Evolutionary conservation across 2,888 invertebrate genomes (phyloP), one percentile per base, ranked within the genome.

Genomic region (Nomada ferruginata): DNA sequence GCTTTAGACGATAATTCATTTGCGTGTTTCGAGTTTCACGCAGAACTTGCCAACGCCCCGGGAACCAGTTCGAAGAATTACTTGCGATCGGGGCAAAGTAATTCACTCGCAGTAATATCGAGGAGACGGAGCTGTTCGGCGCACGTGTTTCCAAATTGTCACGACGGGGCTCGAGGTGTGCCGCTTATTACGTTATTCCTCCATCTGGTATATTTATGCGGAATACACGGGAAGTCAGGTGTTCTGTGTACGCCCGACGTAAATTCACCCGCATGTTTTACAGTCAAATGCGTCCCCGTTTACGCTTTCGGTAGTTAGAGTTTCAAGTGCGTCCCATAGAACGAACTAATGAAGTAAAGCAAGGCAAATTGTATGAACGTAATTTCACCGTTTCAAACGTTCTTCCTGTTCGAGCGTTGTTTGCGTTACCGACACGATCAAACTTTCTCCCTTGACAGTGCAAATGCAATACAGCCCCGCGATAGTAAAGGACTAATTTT

Each of bases 81-180:
- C 53, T 76, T 65, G 5, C 36, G 36, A 36, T 64, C 57, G 26
- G 47, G 52, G 47, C 20, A 65, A 77, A 52, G 70, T 81, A 73
- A 68, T 36, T 36, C 36, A 66, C 76, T 57, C 52, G 44, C 9
- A 59, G 63, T 66, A 79, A 76, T 78, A 80, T 82, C 72, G 69
- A 44, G 11, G 59, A 29, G 66, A 52, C n/a, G 10, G 71, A 42
- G 52, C 63, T 85, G 72, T 71, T 73, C 61, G 20, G 61, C 68
- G 73, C 76, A 73, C 73, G 80, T 83, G 87, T 86, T 86, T 77
- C 76, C 63, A 66, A 78, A 86, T 87, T 83, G 85, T 88, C 85
- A 86, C 74, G 61, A 64, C 72, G 74, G 53, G 53, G 87, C 79
- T 66, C 64, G 60, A 82, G 84, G 87, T 79, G 83, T 68, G 71